Percentiles rank a stretch among this genome's conserved stretches.
phyloP scores from a whole-genome alignment of 2,113 vertebrate genomes.

The Coryphaenoides rupestris region DNA sequence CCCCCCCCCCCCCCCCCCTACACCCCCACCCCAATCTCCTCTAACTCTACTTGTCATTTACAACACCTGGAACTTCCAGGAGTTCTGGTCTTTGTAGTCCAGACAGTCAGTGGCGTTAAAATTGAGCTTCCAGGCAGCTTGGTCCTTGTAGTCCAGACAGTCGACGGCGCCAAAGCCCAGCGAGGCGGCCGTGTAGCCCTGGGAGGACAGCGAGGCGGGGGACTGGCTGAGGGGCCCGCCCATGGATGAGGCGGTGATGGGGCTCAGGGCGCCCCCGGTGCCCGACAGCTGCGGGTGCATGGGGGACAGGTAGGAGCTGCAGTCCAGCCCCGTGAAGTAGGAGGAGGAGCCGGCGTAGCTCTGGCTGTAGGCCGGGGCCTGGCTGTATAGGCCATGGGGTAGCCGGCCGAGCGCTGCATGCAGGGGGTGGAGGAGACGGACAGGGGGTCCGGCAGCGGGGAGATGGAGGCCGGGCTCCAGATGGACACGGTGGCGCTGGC shows the following conservation, averaged over 20 bases:
- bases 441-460: slow-evolving; percentile 79
- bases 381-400: slow-evolving; percentile 81
- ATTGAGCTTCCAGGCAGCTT: slow-evolving; percentile 82
- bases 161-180: slow-evolving; percentile 80
- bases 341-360: slow-evolving; percentile 77
- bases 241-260: slow-evolving; percentile 78
- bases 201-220: slow-evolving; percentile 75
- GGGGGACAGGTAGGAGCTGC: slow-evolving; percentile 84
- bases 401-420: slow-evolving; percentile 76
- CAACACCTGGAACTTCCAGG: slow-evolving; percentile 91
- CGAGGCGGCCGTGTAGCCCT: slow-evolving; percentile 77
- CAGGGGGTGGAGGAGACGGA: slow-evolving; percentile 68
- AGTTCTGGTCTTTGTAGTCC: slow-evolving; percentile 89
- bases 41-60: slow-evolving; percentile 49
- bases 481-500: slow-evolving; percentile 81
- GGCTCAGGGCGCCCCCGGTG: slow-evolving; percentile 79
- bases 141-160: slow-evolving; percentile 87
- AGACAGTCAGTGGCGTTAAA: slow-evolving; percentile 84
- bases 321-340: slow-evolving; percentile 84
- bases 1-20: slow-evolving; percentile 9
- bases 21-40: slow-evolving; percentile 10
- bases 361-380: slow-evolving; percentile 78
- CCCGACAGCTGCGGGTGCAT: slow-evolving; percentile 83
- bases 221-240: slow-evolving; percentile 79
- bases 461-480: slow-evolving; percentile 86